Evolutionary conservation across 2,888 invertebrate genomes (phyloP).

Genomic region (Cerastis leucographa): DNA sequence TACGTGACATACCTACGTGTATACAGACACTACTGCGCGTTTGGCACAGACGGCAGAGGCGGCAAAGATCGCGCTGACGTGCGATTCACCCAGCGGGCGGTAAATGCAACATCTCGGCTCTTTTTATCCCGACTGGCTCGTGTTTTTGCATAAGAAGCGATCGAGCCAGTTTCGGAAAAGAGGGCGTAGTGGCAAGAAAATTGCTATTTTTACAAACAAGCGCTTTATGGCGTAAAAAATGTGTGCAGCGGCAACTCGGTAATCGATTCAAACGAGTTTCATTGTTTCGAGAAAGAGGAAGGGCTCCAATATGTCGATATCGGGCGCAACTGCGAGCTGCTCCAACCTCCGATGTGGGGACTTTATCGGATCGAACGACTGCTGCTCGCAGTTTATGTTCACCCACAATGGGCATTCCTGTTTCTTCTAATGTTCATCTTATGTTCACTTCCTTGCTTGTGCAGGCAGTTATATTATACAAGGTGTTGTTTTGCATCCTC

Average conservation of each 20-base stretch:
- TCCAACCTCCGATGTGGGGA: conserved; percentile 75
- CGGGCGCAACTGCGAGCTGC: conserved; percentile 73
- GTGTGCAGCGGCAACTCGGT: conserved; percentile 76
- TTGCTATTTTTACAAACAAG: conserved; percentile 85
- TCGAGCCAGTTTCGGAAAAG: conserved; percentile 78
- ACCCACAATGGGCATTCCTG: conserved; percentile 78
- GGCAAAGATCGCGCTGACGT: conserved; percentile 70
- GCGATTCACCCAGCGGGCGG: conserved; percentile 78
- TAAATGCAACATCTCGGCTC: conserved; percentile 72
- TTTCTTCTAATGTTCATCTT: conserved; percentile 78
- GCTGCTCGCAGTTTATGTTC: conserved; percentile 79
- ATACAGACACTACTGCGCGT: conserved; percentile 59
- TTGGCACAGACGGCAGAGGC: conserved; percentile 45
- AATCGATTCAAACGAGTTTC: conserved; percentile 83
- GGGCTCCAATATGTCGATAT: conserved; percentile 79
- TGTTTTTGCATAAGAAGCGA: conserved; percentile 79
- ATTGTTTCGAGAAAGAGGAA: conserved; percentile 82
- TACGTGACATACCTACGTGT: conserved; percentile 65
- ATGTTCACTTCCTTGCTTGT: conserved; percentile 72
- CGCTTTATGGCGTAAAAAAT: conserved; percentile 80
- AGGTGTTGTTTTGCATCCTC: too few species aligned
- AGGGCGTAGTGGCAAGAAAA: conserved; percentile 81
- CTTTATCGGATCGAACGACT: conserved; percentile 82
- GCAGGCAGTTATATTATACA: conserved; percentile 57
- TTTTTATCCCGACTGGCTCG: conserved; percentile 75